phyloP scores from a whole-genome alignment of 1,140 invertebrate genomes.

The Cardiocondyla obscurior region DNA sequence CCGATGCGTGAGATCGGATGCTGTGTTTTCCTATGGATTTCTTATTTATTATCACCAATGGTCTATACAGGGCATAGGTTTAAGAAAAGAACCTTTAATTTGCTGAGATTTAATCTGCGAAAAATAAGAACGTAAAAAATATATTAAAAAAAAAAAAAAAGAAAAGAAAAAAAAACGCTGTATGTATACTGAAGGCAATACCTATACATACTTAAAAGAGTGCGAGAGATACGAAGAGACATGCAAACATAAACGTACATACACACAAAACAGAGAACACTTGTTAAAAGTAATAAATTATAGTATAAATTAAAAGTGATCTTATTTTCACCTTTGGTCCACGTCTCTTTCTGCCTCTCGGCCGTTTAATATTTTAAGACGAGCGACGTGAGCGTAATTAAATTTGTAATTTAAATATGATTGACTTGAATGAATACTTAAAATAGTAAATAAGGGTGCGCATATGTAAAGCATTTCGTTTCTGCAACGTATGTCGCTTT shows the following conservation, averaged over 20 bases:
- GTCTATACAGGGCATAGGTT: slow-evolving; percentile 84
- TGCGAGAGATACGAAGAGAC: slow-evolving; percentile 55
- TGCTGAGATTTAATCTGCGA: slow-evolving; percentile 72
- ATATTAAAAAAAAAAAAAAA: too few relatives aligned
- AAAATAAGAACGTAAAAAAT: slow-evolving; percentile 54
- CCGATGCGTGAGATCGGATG: slow-evolving; percentile 52
- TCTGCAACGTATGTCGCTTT: neutral
- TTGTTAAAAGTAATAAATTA: slow-evolving; percentile 82
- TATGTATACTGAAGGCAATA: slow-evolving; percentile 72
- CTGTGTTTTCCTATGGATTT: slow-evolving; percentile 78
- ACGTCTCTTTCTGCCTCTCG: neutral
- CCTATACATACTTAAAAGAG: slow-evolving; percentile 59
- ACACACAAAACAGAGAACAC: slow-evolving; percentile 70
- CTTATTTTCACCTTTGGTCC: neutral
- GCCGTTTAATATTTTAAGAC: neutral
- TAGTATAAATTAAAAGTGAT: slow-evolving; percentile 73
- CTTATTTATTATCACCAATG: slow-evolving; percentile 80
- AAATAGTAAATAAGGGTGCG: neutral
- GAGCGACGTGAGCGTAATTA: neutral
- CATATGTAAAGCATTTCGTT: neutral
- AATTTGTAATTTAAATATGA: neutral
- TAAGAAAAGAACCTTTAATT: slow-evolving; percentile 78
- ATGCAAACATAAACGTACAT: slow-evolving; percentile 61
- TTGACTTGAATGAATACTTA: neutral
- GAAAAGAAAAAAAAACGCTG: slow-evolving; percentile 63